Base-by-base conservation (phyloP, 1,140 invertebrate species). In the Batillaria attramentaria region DNA sequence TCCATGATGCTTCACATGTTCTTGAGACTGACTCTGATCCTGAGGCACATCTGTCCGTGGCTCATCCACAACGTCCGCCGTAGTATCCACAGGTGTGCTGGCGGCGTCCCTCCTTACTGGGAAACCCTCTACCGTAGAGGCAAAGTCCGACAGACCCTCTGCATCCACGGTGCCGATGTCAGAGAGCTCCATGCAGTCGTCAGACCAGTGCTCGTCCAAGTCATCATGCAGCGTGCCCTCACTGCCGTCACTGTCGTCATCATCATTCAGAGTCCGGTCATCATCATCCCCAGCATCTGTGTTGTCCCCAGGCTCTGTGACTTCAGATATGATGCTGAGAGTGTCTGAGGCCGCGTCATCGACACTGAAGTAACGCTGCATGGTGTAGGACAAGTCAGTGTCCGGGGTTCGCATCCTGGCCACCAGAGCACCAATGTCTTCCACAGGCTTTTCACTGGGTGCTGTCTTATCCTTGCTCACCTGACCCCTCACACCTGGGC, bases 341-440 rank as follows among this genome's bases (percentile, higher is more conserved):
- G 68, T 70, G 41, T 70, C 68, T n/a, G 68, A 70, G 41, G 37
- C 39, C 2, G 68, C 20, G 68, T 70, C 68, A 24, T 70, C 68
- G 13, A 24, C 39, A 24, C n/a, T 39, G n/a, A 70, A 70, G 68
- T 28, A 70, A n/a, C 68, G 68, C 68, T 70, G 68, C 68, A 70
- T 46, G 68, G 68, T 70, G 68, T 70, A 70, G 41, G 68, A 37
- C 24, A 60, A 28, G 6, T 42, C 24, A 8, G 6, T 3, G 2
- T 70, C 68, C 3, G 39, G 68, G 13, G 4, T 70, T 42, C 68
- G 18, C 68, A 70, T 43, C 28, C 50, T 70, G 41, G 43, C 37
- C 20, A 46, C 68, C 41, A 31, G 41, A 13, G 68, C 68, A 13
- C 8, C 39, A n/a, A 46, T 39, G 6, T 70, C 41, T 31, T 70